Evolutionary conservation across 2,113 vertebrate genomes (phyloP), one percentile per base, ranked within the genome.

Genomic region (Vimba vimba): DNA sequence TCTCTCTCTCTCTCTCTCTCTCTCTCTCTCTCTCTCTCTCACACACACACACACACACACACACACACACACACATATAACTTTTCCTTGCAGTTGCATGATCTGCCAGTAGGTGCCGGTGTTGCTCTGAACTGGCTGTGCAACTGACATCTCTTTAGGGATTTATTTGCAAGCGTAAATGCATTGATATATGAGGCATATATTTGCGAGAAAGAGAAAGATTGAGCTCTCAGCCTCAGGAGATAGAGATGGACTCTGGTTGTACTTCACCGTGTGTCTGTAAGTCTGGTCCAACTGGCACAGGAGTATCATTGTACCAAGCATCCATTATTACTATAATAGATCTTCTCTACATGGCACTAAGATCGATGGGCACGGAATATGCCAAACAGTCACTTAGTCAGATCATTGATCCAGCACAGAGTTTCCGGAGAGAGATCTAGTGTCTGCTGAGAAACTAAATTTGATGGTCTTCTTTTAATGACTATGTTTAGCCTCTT

Each of bases 271-370:
- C 13, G n/a, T 68, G 21, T 33, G 30, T 6, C 11, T 50, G 7
- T 82, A 52, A 19, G 62, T 33, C 15, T 68, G 45, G n/a, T 45
- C 19, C 33, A 30, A 36, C 52, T 45, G 50, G 36, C 27, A 60
- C 39, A 15, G 36, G 7, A 23, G 71, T 74, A 59, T 68, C 12
- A 30, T 19, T 27, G 60, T 43, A 50, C 15, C 45, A 13, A 62
- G 30, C 60, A 62, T 84, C 85, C 69, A 84, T 86, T 84, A 89
- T 68, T 80, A 74, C 57, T 60, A 82, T 69, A 84, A 86, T 69
- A 85, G 69, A 86, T 83, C 87, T 88, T 82, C 78, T 84, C 25
- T 30, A n/a, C 78, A 33, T 82, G 76, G 33, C 64, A 79, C 21
- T 52, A 43, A 57, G 74, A 82, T 89, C 77, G 60, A 84, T 89